These are phyloP conservation scores for Agonopterix alstromeriana DNA, from an alignment of 2,888 invertebrate genomes.

Conservation along the genomic window DNA sequence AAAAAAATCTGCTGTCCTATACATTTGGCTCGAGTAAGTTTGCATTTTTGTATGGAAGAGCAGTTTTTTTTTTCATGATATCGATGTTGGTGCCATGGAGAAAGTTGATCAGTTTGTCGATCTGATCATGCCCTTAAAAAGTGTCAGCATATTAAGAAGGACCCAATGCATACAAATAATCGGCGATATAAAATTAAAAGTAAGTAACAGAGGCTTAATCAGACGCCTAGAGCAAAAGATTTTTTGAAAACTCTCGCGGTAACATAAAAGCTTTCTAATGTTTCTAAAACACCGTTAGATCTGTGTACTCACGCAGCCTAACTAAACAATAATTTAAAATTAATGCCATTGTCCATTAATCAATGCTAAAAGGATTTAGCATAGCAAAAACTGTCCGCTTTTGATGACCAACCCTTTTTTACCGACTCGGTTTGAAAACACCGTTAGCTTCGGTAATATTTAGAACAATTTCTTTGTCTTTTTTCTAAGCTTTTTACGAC, in stretches of 20 bases:
- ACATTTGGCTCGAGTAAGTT: too few species aligned
- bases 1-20: too few species aligned
- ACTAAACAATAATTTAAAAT: conserved; percentile 48
- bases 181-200: too few species aligned
- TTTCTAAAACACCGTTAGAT: conserved; percentile 22
- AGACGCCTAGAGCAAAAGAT: too few species aligned
- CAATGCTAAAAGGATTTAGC: conserved; percentile 57
- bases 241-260: conserved; percentile 12
- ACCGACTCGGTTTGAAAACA: conserved; percentile 25
- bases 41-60: too few species aligned
- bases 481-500: conserved; percentile 62
- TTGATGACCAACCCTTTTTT: conserved; percentile 62
- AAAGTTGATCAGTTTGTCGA: too few species aligned
- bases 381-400: conserved; percentile 47
- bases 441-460: conserved; percentile 55
- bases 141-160: too few species aligned
- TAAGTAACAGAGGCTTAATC: too few species aligned
- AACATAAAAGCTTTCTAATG: conserved; percentile 22
- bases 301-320: conserved; percentile 6
- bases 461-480: conserved; percentile 53
- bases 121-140: too few species aligned
- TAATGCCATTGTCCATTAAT: conserved; percentile 65
- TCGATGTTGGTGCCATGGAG: too few species aligned
- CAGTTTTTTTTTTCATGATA: too few species aligned
- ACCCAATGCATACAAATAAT: too few species aligned